Evolutionary conservation across 1,140 invertebrate species (phyloP).

Genomic region (Paramacrobiotus metropolitanus): DNA sequence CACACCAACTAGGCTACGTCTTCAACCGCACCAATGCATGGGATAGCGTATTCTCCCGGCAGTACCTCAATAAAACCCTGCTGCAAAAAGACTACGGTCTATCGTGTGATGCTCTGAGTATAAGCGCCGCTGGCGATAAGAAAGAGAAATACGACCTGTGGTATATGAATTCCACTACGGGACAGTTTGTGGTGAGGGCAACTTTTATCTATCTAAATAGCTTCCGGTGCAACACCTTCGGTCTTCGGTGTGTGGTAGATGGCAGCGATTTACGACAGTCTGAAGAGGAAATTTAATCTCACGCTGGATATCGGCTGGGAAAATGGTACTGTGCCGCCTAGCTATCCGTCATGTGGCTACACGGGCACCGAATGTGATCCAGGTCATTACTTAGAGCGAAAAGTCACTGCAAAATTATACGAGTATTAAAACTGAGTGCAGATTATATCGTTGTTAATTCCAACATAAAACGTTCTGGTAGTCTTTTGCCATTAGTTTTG

Average conservation of each 20-base stretch:
- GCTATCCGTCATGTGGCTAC: background rate
- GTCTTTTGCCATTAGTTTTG: background rate
- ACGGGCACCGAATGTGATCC: background rate
- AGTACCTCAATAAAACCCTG: no score
- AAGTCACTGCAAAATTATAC: background rate
- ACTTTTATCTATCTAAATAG: background rate
- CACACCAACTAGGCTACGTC: no score
- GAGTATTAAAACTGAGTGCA: background rate
- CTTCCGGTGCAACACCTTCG: background rate
- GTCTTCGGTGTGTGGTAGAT: background rate
- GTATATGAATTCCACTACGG: background rate
- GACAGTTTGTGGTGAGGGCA: background rate
- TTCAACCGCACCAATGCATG: no score
- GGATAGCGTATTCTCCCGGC: no score
- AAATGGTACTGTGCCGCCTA: background rate
- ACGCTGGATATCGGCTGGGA: background rate
- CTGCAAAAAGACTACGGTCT: no score
- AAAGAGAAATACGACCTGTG: background rate
- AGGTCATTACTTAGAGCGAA: no score
- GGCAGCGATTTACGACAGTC: background rate
- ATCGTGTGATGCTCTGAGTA: no score
- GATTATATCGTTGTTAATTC: background rate
- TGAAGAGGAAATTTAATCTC: background rate
- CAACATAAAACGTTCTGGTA: background rate
- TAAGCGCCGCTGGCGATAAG: no score